Conservation (phyloP, 2,113 vertebrate genomes). For the Emberiza fucata region DNA sequence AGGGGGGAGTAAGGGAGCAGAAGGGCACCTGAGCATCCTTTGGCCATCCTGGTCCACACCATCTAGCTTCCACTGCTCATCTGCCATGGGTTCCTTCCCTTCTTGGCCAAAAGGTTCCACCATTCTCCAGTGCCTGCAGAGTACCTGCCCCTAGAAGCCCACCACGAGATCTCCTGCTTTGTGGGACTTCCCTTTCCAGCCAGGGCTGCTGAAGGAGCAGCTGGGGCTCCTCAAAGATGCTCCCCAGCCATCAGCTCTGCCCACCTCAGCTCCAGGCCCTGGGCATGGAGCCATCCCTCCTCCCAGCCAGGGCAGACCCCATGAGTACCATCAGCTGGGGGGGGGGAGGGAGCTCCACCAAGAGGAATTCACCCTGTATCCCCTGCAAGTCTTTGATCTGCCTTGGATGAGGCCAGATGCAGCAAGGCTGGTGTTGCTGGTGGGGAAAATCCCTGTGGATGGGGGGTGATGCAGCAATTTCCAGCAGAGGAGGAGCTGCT, state of each 20-base stretch:
- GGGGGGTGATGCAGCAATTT: neutral
- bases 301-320: neutral
- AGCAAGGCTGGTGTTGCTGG: neutral
- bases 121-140: fast-evolving
- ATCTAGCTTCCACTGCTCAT: neutral
- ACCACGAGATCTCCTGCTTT: neutral
- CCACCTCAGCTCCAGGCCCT: neutral
- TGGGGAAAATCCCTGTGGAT: neutral
- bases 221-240: neutral
- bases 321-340: no score
- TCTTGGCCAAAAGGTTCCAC: neutral
- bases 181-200: neutral
- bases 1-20: neutral
- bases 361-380: neutral
- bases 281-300: neutral
- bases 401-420: neutral
- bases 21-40: neutral
- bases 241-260: neutral
- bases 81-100: neutral
- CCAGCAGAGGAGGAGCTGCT: neutral
- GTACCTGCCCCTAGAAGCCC: fast-evolving
- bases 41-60: neutral
- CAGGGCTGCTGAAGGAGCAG: neutral
- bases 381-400: neutral
- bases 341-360: neutral